Conservation (phyloP, 2,888 invertebrate species). For the Dolichopus griseipennis region DNA sequence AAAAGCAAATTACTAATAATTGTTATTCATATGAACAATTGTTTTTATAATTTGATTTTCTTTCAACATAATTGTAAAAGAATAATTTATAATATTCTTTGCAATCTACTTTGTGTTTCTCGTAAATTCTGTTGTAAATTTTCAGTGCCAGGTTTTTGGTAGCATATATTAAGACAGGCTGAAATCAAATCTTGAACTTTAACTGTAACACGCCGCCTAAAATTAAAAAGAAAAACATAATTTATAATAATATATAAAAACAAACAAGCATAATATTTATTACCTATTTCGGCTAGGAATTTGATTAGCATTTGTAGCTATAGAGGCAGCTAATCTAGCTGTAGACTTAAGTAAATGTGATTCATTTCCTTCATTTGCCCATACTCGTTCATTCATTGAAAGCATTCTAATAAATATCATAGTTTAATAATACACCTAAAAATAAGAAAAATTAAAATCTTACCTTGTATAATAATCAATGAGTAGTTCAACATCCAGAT, state of each 20-base stretch:
- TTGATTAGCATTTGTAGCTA: slow-evolving; percentile 54
- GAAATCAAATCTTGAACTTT: slow-evolving; percentile 67
- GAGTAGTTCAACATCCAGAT: slow-evolving; percentile 66
- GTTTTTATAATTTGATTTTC: background rate
- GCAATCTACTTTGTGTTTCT: slow-evolving; percentile 35
- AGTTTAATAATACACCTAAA: background rate
- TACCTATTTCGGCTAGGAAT: slow-evolving; percentile 46
- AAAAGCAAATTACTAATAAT: background rate
- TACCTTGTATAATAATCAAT: slow-evolving; percentile 68
- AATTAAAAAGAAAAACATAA: background rate
- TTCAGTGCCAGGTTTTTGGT: slow-evolving; percentile 62
- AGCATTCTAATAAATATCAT: slow-evolving; percentile 49
- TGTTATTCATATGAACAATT: background rate
- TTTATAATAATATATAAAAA: background rate
- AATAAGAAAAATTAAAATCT: background rate
- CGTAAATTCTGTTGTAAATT: slow-evolving; percentile 49
- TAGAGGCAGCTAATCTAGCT: slow-evolving; percentile 59
- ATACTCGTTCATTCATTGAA: slow-evolving; percentile 73
- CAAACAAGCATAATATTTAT: slow-evolving; percentile 17
- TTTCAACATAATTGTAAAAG: background rate
- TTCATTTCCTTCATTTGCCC: slow-evolving; percentile 77
- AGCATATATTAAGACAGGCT: slow-evolving; percentile 63
- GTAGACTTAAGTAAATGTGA: slow-evolving; percentile 74
- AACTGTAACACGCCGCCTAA: slow-evolving; percentile 57
- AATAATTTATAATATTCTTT: background rate